These are phyloP conservation scores for Agonopterix subpropinquella DNA, from an alignment of 2,888 invertebrate species.

Conservation along the genomic window DNA sequence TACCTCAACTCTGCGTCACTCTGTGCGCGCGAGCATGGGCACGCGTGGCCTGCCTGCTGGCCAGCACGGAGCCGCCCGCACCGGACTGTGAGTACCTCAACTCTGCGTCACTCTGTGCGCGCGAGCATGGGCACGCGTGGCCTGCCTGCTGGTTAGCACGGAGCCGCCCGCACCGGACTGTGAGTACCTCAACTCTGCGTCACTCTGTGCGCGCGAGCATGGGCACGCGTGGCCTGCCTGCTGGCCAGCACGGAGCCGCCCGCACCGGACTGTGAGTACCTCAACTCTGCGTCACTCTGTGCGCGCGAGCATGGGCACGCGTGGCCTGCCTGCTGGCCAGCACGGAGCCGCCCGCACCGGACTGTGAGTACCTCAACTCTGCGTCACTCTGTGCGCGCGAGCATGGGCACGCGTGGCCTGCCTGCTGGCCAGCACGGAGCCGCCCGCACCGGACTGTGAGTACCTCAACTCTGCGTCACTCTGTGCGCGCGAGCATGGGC, in stretches of 20 bases:
- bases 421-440: too few relatives aligned
- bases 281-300: conserved; percentile 12
- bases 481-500: too few relatives aligned
- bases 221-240: conserved; percentile 88
- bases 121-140: too few relatives aligned
- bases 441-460: too few relatives aligned
- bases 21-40: too few relatives aligned
- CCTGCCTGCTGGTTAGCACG: too few relatives aligned
- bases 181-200: too few relatives aligned
- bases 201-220: too few relatives aligned
- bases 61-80: conserved; percentile 79
- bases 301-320: conserved; percentile 5
- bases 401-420: too few relatives aligned
- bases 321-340: conserved; percentile 81
- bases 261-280: conserved; percentile 87
- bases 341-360: conserved; percentile 83
- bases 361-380: conserved; percentile 81
- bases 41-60: conserved; percentile 80
- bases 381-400: conserved; percentile 5
- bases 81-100: conserved; percentile 85
- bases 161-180: too few relatives aligned
- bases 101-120: conserved; percentile 6
- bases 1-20: conserved; percentile 33
- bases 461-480: too few relatives aligned
- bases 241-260: conserved; percentile 77